Conservation (phyloP, 1,140 invertebrate species). For the Varroa destructor region DNA sequence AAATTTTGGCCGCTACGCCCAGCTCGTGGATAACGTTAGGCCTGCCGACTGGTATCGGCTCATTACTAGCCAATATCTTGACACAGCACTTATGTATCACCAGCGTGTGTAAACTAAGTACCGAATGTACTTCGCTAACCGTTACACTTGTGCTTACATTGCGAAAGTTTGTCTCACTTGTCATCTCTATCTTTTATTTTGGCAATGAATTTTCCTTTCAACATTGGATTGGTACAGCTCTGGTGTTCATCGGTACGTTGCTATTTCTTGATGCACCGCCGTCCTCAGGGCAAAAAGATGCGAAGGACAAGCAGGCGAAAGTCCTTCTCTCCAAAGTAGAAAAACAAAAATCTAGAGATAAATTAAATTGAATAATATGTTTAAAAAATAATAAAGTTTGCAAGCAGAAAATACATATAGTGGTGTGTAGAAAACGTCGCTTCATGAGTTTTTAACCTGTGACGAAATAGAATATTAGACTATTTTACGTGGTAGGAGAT, state of each 20-base stretch:
- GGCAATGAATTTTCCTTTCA: slow-evolving; percentile 76
- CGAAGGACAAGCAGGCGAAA: too few relatives aligned
- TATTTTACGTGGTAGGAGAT: too few relatives aligned
- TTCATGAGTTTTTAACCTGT: too few relatives aligned
- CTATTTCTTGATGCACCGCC: slow-evolving; percentile 59
- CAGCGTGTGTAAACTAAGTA: slow-evolving; percentile 82
- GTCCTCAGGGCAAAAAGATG: too few relatives aligned
- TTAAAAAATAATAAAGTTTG: too few relatives aligned
- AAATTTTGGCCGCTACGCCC: slow-evolving; percentile 38
- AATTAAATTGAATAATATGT: too few relatives aligned
- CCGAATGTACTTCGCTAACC: slow-evolving; percentile 80
- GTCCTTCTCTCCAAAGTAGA: too few relatives aligned
- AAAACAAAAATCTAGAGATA: too few relatives aligned
- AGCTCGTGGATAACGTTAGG: slow-evolving; percentile 38
- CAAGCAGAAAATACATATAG: too few relatives aligned
- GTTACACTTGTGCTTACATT: slow-evolving; percentile 90
- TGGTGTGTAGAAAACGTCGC: too few relatives aligned
- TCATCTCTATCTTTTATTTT: slow-evolving; percentile 93
- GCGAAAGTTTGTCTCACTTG: slow-evolving; percentile 81
- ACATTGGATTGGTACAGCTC: slow-evolving; percentile 79
- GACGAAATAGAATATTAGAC: too few relatives aligned
- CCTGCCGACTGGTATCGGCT: slow-evolving; percentile 61
- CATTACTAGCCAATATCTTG: slow-evolving; percentile 67
- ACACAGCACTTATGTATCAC: slow-evolving; percentile 89
- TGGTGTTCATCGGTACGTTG: slow-evolving; percentile 84